A percentile compares a stretch with the other conserved stretches of the same genome.
phyloP scores from a whole-genome alignment of 2,888 invertebrate genomes.

The Pemphredon lugubris region DNA sequence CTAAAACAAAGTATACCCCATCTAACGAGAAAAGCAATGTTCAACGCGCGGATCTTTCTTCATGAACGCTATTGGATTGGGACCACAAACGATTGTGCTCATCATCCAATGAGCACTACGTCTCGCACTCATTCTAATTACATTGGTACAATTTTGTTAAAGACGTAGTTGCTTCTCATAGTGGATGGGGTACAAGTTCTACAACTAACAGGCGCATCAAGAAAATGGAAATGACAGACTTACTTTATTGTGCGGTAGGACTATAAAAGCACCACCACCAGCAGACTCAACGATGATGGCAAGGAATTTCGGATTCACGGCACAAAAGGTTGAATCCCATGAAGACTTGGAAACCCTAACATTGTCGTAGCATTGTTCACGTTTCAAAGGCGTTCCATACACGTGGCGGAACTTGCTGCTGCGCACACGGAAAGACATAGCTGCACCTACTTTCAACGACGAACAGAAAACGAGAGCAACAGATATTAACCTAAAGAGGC shows the following conservation, averaged over 20 bases:
- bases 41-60: too few species aligned
- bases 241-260: conserved; percentile 96
- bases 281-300: conserved; percentile 98
- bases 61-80: too few species aligned
- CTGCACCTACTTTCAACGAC: conserved; percentile 66
- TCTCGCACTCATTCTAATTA: too few species aligned
- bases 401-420: conserved; percentile 99
- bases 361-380: conserved; percentile 99
- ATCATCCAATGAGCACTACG: too few species aligned
- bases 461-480: conserved; percentile 11
- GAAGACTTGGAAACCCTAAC: conserved; percentile 98
- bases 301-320: conserved; percentile 98
- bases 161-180: too few species aligned
- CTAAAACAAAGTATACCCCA: too few species aligned
- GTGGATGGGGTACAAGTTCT: too few species aligned
- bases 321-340: conserved; percentile 99
- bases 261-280: conserved; percentile 97
- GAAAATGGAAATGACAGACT: conserved; percentile 51
- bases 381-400: conserved; percentile 93
- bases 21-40: too few species aligned
- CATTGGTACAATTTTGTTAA: too few species aligned
- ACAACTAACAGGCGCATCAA: too few species aligned
- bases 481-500: conserved; percentile 45
- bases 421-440: conserved; percentile 97
- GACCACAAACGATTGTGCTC: too few species aligned